A percentile compares a stretch with the other conserved stretches of the same genome.
These are phyloP conservation scores for Sarcophaga rosellei DNA, from an alignment of 2,888 invertebrate species.

Conservation along the genomic window DNA sequence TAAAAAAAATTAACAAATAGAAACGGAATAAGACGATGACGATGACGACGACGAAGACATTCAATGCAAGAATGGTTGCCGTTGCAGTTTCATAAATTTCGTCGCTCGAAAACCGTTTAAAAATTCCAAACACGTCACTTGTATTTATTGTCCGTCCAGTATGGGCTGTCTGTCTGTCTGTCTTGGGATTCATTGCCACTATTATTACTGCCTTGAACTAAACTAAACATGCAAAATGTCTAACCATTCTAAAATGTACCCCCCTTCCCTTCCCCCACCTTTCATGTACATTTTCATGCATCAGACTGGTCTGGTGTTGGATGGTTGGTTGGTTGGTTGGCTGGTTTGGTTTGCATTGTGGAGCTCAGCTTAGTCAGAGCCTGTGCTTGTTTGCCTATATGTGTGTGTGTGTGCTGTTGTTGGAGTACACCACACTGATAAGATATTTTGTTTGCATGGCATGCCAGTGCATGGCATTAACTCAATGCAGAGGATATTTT, in stretches of 20 bases:
- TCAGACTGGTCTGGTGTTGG: conserved; percentile 52
- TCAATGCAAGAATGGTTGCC: conserved; percentile 36
- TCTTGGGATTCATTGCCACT: conserved; percentile 57
- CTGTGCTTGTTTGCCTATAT: not conserved
- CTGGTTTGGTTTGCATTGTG: conserved; percentile 29
- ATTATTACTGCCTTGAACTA: conserved; percentile 61
- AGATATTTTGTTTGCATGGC: conserved; percentile 23
- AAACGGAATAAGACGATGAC: conserved; percentile 50
- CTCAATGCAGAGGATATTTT: conserved; percentile 46
- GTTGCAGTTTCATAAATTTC: conserved; percentile 39
- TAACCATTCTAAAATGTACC: not conserved
- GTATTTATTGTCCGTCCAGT: conserved; percentile 34
- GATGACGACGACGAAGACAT: conserved; percentile 4
- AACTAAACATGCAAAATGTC: conserved; percentile 62
- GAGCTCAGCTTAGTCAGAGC: not conserved
- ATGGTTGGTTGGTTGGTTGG: not conserved
- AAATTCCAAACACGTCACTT: conserved; percentile 66
- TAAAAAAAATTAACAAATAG: conserved; percentile 60
- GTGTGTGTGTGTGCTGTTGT: no score
- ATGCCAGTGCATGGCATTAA: not conserved
- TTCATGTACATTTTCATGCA: not conserved
- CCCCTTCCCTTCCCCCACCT: not conserved
- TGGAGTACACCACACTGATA: conserved; percentile 35
- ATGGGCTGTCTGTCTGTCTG: conserved; percentile 1
- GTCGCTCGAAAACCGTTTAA: conserved; percentile 61